These are phyloP conservation scores for Uropsilus gracilis DNA, from an alignment of 2,113 vertebrate genomes.

Conservation along the genomic window DNA sequence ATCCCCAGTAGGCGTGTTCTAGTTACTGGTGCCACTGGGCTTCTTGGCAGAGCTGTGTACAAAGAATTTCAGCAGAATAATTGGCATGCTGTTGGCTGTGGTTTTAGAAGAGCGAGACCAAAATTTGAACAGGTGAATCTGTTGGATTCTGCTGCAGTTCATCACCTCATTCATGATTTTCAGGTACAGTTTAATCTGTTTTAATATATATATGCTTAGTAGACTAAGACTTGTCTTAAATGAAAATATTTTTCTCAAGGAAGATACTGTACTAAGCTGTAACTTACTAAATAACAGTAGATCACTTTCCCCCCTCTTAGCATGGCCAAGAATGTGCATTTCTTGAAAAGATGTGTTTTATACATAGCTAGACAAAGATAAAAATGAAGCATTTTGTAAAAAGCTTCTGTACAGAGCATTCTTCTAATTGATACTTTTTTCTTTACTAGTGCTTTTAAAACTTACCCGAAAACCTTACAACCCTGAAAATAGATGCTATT, in stretches of 20 bases:
- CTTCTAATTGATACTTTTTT: background rate
- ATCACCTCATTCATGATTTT: constrained; percentile 89
- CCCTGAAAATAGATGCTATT: background rate
- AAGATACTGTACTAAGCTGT: background rate
- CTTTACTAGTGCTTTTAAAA: background rate
- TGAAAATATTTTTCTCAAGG: background rate
- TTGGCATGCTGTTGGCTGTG: constrained; percentile 92
- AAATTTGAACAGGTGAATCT: constrained; percentile 93
- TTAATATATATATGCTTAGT: background rate
- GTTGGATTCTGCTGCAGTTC: constrained; percentile 90
- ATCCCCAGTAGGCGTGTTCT: constrained; percentile 88
- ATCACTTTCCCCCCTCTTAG: background rate
- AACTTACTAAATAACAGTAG: background rate
- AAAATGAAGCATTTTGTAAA: constrained; percentile 6
- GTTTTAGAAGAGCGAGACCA: constrained; percentile 92
- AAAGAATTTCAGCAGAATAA: constrained; percentile 92
- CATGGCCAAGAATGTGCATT: background rate
- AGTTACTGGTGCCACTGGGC: constrained; percentile 95
- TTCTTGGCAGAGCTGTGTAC: constrained; percentile 94
- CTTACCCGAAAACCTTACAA: background rate
- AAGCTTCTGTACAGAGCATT: background rate
- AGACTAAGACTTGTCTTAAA: background rate
- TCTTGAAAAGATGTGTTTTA: background rate
- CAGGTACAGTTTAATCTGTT: constrained; percentile 86
- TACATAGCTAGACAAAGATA: background rate